phyloP scores from a whole-genome alignment of 2,888 invertebrate genomes.

The Teleogryllus oceanicus region DNA sequence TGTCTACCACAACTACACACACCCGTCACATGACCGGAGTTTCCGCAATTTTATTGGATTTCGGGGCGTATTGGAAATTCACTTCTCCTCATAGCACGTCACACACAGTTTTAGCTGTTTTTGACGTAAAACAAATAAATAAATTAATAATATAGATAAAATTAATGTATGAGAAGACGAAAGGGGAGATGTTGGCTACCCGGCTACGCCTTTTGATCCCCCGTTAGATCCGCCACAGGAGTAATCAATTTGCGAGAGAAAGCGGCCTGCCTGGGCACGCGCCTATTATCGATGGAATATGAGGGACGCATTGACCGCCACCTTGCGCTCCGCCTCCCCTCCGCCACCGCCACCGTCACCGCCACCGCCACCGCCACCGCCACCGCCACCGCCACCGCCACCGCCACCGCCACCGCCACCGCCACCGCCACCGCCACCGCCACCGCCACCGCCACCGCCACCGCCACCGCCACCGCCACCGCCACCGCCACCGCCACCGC shows the following conservation, averaged over 20 bases:
- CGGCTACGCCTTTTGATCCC: too few relatives aligned
- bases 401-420: background rate
- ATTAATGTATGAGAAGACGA: too few relatives aligned
- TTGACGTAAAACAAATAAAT: too few relatives aligned
- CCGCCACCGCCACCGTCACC: conserved; percentile 1
- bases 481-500: background rate
- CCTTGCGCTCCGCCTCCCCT: background rate
- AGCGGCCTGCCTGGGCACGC: background rate
- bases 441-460: background rate
- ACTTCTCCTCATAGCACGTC: too few relatives aligned
- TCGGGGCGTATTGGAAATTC: too few relatives aligned
- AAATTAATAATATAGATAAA: too few relatives aligned
- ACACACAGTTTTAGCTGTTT: too few relatives aligned
- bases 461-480: background rate
- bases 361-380: background rate
- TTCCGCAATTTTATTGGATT: too few relatives aligned
- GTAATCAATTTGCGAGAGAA: background rate
- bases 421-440: background rate
- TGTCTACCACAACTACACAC: too few relatives aligned
- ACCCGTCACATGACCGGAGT: too few relatives aligned
- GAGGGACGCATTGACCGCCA: background rate
- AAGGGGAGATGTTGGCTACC: too few relatives aligned
- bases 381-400: background rate
- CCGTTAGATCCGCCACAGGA: background rate
- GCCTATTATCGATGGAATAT: background rate